Evolutionary conservation across 2,888 invertebrate genomes (phyloP).

Genomic region (Drosophila picticornis): DNA sequence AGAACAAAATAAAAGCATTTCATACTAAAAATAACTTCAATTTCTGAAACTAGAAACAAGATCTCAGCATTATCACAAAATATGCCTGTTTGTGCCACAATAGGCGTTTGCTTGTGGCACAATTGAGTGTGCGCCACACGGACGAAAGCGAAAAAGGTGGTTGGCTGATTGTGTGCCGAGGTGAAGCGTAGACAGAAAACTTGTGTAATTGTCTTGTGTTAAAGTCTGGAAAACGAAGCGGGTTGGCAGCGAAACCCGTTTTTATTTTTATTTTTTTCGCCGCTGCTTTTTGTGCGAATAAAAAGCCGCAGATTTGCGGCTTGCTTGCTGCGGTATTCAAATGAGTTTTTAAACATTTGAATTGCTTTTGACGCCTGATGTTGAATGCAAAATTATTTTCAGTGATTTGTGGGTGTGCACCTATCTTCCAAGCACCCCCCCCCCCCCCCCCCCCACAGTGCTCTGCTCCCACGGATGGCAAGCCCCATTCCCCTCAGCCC

Average conservation of each 20-base stretch:
- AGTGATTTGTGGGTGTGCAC: constrained; percentile 53
- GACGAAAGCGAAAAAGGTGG: constrained; percentile 2
- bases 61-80: not conserved
- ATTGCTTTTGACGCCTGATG: constrained; percentile 74
- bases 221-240: constrained; percentile 6
- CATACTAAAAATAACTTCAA: not conserved
- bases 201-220: constrained; percentile 37
- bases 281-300: constrained; percentile 1
- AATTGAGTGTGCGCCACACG: constrained; percentile 11
- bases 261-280: not conserved
- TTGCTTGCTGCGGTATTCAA: constrained; percentile 61
- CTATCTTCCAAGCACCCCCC: not conserved
- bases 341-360: constrained; percentile 75
- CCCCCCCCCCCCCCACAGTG: not conserved
- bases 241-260: constrained; percentile 5
- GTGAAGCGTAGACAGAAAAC: constrained; percentile 35
- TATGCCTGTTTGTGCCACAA: not conserved
- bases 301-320: constrained; percentile 46
- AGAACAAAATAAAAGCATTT: too few species aligned
- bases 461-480: not conserved
- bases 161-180: constrained; percentile 6
- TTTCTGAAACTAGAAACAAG: not conserved
- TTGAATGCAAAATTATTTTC: constrained; percentile 72
- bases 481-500: not conserved
- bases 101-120: constrained; percentile 2